Conservation (phyloP, 2,888 invertebrate species). For the Dichetophora obliterata region DNA sequence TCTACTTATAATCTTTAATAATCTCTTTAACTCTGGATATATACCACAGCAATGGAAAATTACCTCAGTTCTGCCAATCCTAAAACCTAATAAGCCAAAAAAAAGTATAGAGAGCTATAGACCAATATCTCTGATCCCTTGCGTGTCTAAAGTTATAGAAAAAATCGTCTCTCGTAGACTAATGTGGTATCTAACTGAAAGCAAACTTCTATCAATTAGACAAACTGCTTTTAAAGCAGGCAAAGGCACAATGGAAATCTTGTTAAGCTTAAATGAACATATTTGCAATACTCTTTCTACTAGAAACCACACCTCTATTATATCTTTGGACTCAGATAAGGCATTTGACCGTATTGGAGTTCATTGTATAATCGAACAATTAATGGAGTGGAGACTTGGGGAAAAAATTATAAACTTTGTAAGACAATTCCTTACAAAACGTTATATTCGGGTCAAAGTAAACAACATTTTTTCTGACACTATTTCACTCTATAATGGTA, state of each 20-base stretch:
- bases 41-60: slow-evolving; percentile 12
- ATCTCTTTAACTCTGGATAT: too few species aligned
- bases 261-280: neutral
- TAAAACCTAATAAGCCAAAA: slow-evolving; percentile 15
- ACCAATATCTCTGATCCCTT: slow-evolving; percentile 18
- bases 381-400: neutral
- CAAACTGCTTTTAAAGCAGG: slow-evolving; percentile 20
- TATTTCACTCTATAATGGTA: neutral
- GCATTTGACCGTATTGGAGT: neutral
- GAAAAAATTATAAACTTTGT: neutral
- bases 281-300: neutral
- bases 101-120: neutral
- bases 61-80: neutral
- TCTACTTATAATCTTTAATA: too few species aligned
- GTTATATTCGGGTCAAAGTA: neutral
- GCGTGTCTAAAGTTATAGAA: slow-evolving; percentile 19
- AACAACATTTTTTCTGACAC: neutral
- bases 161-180: slow-evolving; percentile 17
- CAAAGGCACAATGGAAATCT: neutral
- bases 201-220: neutral
- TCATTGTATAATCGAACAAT: neutral
- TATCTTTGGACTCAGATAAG: neutral
- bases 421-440: neutral
- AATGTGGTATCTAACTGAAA: neutral
- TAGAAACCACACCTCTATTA: neutral